Evolutionary conservation across 2,113 vertebrate genomes (phyloP).

Genomic region (Cololabis saira): DNA sequence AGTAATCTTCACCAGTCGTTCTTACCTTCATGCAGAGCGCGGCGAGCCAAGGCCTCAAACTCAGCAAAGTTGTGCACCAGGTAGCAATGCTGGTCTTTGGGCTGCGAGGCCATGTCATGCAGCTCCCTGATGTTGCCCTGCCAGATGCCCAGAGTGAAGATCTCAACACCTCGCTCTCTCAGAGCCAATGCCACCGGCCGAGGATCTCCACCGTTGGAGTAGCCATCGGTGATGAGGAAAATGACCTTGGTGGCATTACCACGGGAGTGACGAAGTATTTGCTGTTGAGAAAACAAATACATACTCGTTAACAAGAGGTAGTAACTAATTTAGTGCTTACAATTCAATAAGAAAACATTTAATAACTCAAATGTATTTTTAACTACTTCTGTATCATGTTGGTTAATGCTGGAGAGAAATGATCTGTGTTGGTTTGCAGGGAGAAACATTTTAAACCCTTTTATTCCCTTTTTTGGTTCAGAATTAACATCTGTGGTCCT

Average conservation of each 20-base stretch:
- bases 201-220: conserved; percentile 97
- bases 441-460: too few relatives aligned
- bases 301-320: not conserved
- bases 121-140: conserved; percentile 96
- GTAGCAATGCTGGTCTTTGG: conserved; percentile 97
- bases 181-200: conserved; percentile 91
- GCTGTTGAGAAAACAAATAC: conserved; percentile 75
- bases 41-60: conserved; percentile 95
- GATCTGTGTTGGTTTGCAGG: too few relatives aligned
- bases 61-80: conserved; percentile 96
- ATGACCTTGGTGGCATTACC: conserved; percentile 92
- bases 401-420: too few relatives aligned
- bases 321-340: too few relatives aligned
- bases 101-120: conserved; percentile 95
- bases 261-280: conserved; percentile 93
- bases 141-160: conserved; percentile 98
- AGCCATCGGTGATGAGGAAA: conserved; percentile 98
- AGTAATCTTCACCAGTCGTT: not conserved
- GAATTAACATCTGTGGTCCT: too few relatives aligned
- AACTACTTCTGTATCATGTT: too few relatives aligned
- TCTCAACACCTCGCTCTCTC: conserved; percentile 91
- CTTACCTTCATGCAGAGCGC: conserved; percentile 95
- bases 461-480: too few relatives aligned
- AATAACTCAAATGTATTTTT: too few relatives aligned
- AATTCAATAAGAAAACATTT: too few relatives aligned